Conservation (phyloP, 2,113 vertebrate species). For the Scartelaos histophorus region DNA sequence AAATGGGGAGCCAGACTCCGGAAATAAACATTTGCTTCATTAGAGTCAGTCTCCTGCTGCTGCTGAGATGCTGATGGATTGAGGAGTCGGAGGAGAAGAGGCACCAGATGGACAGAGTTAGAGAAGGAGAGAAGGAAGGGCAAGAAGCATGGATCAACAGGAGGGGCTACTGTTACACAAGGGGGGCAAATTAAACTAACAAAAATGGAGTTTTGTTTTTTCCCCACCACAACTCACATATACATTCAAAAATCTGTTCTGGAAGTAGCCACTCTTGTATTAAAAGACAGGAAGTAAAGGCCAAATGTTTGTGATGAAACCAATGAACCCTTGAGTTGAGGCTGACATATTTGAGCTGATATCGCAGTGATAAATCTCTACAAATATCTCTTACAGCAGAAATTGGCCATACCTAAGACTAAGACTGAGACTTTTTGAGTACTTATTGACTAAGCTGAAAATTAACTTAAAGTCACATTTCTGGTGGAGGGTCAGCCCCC, state of each 20-base stretch:
- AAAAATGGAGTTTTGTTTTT: neutral
- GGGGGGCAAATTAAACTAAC: neutral
- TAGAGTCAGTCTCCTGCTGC: constrained; percentile 54
- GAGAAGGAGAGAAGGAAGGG: constrained; percentile 45
- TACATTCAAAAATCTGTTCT: neutral
- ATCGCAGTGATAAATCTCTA: neutral
- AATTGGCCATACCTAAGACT: too few species aligned
- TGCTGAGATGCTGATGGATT: constrained; percentile 59
- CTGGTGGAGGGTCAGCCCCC: too few species aligned
- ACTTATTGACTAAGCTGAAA: too few species aligned
- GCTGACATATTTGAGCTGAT: neutral
- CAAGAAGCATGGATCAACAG: constrained; percentile 28
- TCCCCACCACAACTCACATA: neutral
- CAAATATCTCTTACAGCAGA: too few species aligned
- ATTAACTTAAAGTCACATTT: too few species aligned
- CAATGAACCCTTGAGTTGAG: neutral
- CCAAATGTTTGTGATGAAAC: neutral
- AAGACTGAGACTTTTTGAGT: too few species aligned
- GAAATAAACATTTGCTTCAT: constrained; percentile 68
- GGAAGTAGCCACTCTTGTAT: neutral
- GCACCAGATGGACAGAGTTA: constrained; percentile 56
- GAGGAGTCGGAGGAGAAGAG: constrained; percentile 50
- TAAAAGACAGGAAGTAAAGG: neutral
- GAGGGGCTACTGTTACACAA: constrained; percentile 16
- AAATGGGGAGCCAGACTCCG: constrained; percentile 53